Percentiles rank a stretch among this genome's conserved stretches.
Conservation (phyloP, 2,888 invertebrate genomes). For the Meloe dianella region DNA sequence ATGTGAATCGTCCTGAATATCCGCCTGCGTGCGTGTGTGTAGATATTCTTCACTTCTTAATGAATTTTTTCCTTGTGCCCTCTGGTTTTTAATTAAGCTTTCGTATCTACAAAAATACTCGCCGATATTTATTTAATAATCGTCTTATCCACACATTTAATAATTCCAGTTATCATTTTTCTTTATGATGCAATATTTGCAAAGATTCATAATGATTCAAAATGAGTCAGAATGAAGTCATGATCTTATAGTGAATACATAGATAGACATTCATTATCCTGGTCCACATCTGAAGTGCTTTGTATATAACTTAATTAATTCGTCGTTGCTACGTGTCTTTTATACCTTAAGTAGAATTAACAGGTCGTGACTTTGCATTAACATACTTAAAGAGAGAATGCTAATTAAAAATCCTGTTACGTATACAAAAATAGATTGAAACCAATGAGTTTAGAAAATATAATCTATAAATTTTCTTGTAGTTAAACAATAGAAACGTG, state of each 20-base stretch:
- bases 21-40: neutral
- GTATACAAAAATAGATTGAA: neutral
- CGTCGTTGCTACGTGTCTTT: conserved; percentile 49
- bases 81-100: conserved; percentile 6
- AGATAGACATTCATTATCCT: conserved; percentile 45
- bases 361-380: conserved; percentile 50
- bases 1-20: neutral
- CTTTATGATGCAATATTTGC: too few species aligned
- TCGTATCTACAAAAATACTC: neutral
- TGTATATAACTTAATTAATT: conserved; percentile 51
- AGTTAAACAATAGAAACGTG: too few species aligned
- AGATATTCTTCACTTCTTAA: neutral
- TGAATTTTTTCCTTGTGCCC: neutral
- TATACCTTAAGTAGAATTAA: conserved; percentile 51
- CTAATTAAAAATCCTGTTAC: conserved; percentile 35
- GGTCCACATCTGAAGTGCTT: conserved; percentile 38
- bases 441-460: neutral
- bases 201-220: too few species aligned
- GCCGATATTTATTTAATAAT: too few species aligned
- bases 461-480: neutral
- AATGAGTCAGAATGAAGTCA: conserved; percentile 24
- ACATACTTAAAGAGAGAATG: conserved; percentile 26
- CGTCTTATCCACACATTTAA: neutral
- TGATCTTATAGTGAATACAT: conserved; percentile 30
- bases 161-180: too few species aligned